phyloP scores from a whole-genome alignment of 2,797 vertebrate species.

The Garrulus glandarius region DNA sequence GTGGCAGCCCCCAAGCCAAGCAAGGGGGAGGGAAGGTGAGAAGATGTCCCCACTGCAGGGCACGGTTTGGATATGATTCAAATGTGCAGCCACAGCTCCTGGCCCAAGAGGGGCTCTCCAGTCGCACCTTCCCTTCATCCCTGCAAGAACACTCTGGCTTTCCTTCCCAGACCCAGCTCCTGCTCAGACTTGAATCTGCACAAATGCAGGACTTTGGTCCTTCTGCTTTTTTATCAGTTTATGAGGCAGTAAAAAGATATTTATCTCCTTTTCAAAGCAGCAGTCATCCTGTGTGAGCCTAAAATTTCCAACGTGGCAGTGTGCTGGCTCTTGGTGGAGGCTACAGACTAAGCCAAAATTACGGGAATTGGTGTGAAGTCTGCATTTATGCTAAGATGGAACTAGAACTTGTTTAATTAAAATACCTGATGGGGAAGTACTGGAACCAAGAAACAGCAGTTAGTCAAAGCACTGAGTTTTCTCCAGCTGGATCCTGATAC shows the following conservation, averaged over 20 bases:
- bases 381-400: background rate
- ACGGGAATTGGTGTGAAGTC: background rate
- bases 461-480: background rate
- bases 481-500: background rate
- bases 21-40: background rate
- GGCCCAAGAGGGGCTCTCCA: background rate
- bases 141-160: background rate
- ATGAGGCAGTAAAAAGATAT: background rate
- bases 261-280: background rate
- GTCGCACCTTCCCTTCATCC: background rate
- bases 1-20: background rate
- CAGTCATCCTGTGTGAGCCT: background rate
- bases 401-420: background rate
- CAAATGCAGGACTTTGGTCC: background rate
- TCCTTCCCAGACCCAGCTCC: background rate
- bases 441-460: background rate
- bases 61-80: rapidly evolving
- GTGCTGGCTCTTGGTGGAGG: background rate
- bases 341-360: background rate
- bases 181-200: background rate
- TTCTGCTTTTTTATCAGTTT: background rate
- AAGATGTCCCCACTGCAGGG: background rate
- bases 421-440: background rate
- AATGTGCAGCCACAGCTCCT: background rate
- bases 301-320: background rate